Conservation (phyloP, 35 echinoderm and acorn worm genomes). For the Nesometra sesokonis region DNA sequence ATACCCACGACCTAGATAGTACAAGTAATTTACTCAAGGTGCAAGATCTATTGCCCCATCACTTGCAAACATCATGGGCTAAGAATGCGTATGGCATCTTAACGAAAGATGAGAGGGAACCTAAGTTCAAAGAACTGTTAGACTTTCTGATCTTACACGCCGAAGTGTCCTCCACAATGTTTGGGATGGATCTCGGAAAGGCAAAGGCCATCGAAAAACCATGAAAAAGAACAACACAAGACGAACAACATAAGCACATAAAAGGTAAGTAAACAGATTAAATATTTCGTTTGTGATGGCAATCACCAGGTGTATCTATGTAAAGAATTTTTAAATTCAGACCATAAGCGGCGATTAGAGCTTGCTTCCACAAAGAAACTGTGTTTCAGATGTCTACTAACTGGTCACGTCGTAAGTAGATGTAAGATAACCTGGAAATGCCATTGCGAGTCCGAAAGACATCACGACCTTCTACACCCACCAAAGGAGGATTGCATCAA, state of each 20-base stretch:
- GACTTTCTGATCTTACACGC: background rate
- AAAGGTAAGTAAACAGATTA: background rate
- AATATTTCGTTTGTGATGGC: conserved; percentile 15
- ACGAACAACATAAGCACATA: no score
- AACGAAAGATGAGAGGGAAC: background rate
- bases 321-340: background rate
- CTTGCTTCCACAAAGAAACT: background rate
- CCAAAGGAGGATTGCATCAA: background rate
- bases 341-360: conserved; percentile 3
- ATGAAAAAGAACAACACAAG: no score
- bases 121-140: conserved; percentile 3
- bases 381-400: conserved; percentile 24
- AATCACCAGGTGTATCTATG: conserved; percentile 20
- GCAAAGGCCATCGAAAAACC: no score
- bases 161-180: no score
- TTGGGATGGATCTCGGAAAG: no score
- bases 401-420: background rate
- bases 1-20: conserved; percentile 23
- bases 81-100: conserved; percentile 28
- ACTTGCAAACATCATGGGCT: conserved; percentile 31
- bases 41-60: conserved; percentile 9
- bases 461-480: background rate
- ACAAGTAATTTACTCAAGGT: conserved; percentile 17
- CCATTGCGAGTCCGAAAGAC: background rate
- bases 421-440: conserved; percentile 2